Percentiles rank a stretch among this genome's conserved stretches.
phyloP scores from a whole-genome alignment of 2,113 vertebrate species.

The Hystrix brachyura region DNA sequence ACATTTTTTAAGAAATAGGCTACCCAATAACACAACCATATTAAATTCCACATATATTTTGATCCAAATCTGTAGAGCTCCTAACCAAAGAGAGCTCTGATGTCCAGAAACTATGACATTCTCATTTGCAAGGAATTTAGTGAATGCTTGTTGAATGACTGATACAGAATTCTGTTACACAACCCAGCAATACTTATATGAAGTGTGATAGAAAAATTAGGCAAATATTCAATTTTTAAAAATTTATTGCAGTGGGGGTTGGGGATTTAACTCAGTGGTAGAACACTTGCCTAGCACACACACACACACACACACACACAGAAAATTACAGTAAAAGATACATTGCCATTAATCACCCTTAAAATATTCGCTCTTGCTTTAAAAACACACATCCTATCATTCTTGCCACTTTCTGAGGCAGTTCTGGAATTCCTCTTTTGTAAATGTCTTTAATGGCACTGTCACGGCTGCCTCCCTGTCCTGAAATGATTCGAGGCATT shows the following conservation, averaged over 20 bases:
- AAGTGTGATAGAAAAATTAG: not conserved
- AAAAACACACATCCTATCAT: not conserved
- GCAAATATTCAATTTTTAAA: not conserved
- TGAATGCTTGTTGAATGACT: not conserved
- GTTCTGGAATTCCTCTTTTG: too few relatives aligned
- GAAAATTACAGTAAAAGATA: not conserved
- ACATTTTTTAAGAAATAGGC: too few relatives aligned
- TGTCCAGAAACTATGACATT: not conserved
- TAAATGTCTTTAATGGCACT: too few relatives aligned
- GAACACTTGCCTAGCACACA: too few relatives aligned
- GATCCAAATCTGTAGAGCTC: not conserved
- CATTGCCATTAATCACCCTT: not conserved
- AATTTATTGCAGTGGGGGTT: not conserved
- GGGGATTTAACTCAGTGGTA: too few relatives aligned
- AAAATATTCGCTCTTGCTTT: not conserved
- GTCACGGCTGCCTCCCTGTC: too few relatives aligned
- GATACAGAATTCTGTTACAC: not conserved
- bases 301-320: too few relatives aligned
- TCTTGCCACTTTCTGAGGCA: too few relatives aligned
- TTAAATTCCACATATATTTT: not conserved
- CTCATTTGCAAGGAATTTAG: slow-evolving; percentile 9
- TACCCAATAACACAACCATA: not conserved
- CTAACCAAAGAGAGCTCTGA: not conserved
- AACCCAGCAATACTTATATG: not conserved
- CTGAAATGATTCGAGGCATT: too few relatives aligned